Evolutionary conservation across 2,888 invertebrate genomes (phyloP), one percentile per base, ranked within the genome.

Genomic region (Drosophila barbarae): DNA sequence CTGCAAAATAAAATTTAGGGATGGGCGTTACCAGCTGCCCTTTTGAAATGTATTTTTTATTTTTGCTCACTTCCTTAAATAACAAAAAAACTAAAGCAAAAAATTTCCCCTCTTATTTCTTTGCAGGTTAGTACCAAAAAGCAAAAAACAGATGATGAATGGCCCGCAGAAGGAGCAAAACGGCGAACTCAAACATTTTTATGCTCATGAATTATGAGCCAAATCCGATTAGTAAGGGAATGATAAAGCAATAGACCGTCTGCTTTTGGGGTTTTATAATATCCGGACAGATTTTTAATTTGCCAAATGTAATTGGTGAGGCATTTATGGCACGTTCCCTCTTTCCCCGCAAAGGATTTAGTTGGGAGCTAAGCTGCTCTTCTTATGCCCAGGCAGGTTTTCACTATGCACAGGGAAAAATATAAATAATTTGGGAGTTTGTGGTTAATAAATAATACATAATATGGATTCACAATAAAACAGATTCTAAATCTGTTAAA

Each of bases 181-280:
- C 49, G 49, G 49, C 77, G 72, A 54, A 57, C 73, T 69, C 69
- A 53, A 70, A 63, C 42, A 61, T 56, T 69, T 71, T 55, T 51
- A 51, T 57, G 58, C 68, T 58, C 47, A 36, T 53, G 63, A 76
- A 73, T 75, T 80, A 83, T 79, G 84, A 42, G 57, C 50, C 56
- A 77, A 84, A 80, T 72, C 74, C 82, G 80, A 84, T 80, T 84
- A 84, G 82, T 60, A 64, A 52, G 60, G 28, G 64, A 51, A 38
- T 51, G 44, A 51, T 63, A 44, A 28, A 39, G 63, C 46, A 34
- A 63, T 64, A 64, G 63, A 44, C 65, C 41, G 50, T n/a, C 18
- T 53, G 53, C 12, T 47, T 21, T 21, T 26, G 42, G 47, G 63
- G 59, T 52, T 64, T 71, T 54, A 68, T 72, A 61, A 71, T 67